Base-by-base conservation (phyloP, 2,797 vertebrate species). In the Poeciliopsis infans region DNA sequence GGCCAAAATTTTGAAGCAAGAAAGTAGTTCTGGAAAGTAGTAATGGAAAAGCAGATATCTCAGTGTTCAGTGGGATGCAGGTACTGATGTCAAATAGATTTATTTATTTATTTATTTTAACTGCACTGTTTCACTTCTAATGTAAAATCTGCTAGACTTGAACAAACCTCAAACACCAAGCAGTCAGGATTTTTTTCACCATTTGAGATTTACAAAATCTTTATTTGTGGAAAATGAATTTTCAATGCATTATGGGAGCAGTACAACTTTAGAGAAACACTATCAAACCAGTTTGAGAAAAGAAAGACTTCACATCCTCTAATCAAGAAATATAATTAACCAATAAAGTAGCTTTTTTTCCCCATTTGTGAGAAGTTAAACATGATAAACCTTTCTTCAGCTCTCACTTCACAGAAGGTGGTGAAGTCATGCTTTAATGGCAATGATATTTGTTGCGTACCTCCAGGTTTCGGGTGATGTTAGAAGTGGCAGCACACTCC, bases 401-500 rank as follows among this genome's bases (percentile, higher is more conserved):
- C 33, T 41, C 36, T 68, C 33, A 8, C 18, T 23, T 39, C 23
- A 23, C 28, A 61, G 28, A 33, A 31, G 15, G 12, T 31, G 15
- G 16, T 61, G 31, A 18, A 33, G 15, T 18, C 31, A 4, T 70
- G 28, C 46, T 57, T 71, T 41, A 43, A 43, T 39, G 8, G 75
- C 16, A 15, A 39, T 59, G 51, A 41, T 39, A 7, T 71, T 20
- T 23, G 16, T 43, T 45, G 72, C 16, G 74, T 93, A 98, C 97
- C 97, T 97, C 95, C 79, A 98, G 95, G 0, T 95, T 95, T 75
- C 97, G 95, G 77, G 94, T 95, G 11, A 96, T 93, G 41, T 95
- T 96, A 81, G 93, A 88, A 0, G 72, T 92, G 77, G 98, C 95
- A 1, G 96, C 94, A 74, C 98, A 99, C 86, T 97, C 95, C 85